Conservation (phyloP, 2,113 vertebrate species). For the Lontra canadensis region DNA sequence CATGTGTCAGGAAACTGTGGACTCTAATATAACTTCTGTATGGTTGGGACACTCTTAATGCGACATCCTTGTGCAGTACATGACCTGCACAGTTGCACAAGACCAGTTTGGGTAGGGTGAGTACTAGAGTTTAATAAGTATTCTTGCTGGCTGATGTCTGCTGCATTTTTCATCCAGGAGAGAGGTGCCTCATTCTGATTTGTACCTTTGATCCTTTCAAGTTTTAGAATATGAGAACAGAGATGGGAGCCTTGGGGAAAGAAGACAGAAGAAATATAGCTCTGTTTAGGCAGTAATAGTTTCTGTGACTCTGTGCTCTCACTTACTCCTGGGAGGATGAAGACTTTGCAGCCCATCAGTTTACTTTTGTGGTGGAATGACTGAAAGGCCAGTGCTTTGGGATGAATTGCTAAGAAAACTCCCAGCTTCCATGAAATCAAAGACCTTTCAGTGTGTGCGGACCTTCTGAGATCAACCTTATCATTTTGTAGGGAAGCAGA, state of each 20-base stretch:
- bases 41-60: neutral
- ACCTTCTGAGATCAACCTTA: neutral
- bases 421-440: neutral
- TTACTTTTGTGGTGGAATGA: neutral
- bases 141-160: neutral
- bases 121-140: neutral
- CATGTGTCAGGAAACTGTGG: neutral
- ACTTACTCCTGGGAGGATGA: neutral
- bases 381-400: neutral
- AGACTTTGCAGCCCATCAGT: neutral
- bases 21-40: neutral
- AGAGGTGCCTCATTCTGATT: neutral
- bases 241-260: neutral
- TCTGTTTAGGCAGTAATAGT: neutral
- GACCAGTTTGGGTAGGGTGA: neutral
- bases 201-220: neutral
- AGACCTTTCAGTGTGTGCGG: neutral
- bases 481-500: neutral
- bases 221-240: neutral
- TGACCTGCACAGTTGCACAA: no score
- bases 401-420: neutral
- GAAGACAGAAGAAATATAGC: neutral
- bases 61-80: neutral
- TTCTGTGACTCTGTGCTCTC: neutral
- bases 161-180: neutral